These are phyloP conservation scores for Galaxea fascicularis DNA, from an alignment of 92 coral and sea anemone species.

Conservation along the genomic window DNA sequence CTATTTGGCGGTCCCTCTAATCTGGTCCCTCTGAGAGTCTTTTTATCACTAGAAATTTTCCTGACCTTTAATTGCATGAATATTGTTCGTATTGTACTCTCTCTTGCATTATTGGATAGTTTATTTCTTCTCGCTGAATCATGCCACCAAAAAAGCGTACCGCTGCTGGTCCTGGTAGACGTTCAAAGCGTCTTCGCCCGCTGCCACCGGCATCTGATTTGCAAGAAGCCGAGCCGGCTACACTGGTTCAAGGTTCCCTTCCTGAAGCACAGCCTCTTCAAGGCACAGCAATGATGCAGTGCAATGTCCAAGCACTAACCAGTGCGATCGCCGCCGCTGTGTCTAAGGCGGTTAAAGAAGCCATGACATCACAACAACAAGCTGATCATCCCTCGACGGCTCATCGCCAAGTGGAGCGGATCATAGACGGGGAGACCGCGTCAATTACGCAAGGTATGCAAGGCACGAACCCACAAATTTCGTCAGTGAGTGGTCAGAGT, in stretches of 20 bases:
- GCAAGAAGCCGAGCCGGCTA: not conserved
- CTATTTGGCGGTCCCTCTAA: not conserved
- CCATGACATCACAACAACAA: not conserved
- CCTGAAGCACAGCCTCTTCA: not conserved
- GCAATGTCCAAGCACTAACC: not conserved
- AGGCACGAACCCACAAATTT: not conserved
- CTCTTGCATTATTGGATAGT: constrained; percentile 1
- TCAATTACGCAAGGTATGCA: not conserved
- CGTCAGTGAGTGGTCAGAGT: not conserved
- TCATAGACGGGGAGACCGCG: not conserved
- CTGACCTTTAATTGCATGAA: not conserved
- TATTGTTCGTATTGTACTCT: constrained; percentile 3
- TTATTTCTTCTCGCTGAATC: constrained; percentile 4
- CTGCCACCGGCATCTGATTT: not conserved
- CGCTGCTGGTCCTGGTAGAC: not conserved
- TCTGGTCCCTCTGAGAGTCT: not conserved
- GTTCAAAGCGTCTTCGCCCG: not conserved
- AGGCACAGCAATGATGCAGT: not conserved
- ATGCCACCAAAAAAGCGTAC: constrained; percentile 4
- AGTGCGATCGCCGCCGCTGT: constrained; percentile 1
- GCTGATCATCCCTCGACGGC: not conserved
- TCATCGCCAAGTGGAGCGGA: not conserved
- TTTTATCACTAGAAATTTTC: not conserved
- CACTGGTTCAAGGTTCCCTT: not conserved
- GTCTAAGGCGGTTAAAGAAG: not conserved